phyloP scores from a whole-genome alignment of 1,140 invertebrate genomes.

The Brachystomella parvula region DNA sequence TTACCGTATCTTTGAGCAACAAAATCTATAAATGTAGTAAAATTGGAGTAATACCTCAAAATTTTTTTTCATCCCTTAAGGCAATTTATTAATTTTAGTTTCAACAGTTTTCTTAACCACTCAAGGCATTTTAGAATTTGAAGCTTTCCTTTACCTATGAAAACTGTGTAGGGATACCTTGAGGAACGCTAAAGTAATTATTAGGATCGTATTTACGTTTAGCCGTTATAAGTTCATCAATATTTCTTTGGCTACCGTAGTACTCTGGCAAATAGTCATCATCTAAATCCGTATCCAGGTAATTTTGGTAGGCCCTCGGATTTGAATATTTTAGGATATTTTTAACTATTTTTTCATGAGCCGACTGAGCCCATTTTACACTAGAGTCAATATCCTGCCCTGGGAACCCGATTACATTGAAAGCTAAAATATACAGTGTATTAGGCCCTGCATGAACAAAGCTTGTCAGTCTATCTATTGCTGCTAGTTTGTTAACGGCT shows the following conservation, averaged over 20 bases:
- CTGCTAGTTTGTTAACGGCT: neutral
- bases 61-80: too few species aligned
- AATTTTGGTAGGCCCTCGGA: neutral
- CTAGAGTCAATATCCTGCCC: neutral
- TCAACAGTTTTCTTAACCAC: too few species aligned
- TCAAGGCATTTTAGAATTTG: too few species aligned
- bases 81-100: too few species aligned
- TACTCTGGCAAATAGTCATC: neutral
- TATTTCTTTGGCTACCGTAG: neutral
- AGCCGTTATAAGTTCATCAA: neutral
- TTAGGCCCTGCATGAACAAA: neutral
- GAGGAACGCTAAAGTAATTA: neutral
- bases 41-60: too few species aligned
- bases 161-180: neutral
- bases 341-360: neutral
- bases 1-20: too few species aligned
- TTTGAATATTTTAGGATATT: neutral
- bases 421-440: neutral
- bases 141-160: too few species aligned
- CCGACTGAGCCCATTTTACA: neutral
- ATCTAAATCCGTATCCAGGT: neutral
- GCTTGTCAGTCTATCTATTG: neutral
- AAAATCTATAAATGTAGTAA: too few species aligned
- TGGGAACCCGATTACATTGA: neutral
- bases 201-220: constrained; percentile 3